These are phyloP conservation scores for Agapornis roseicollis DNA, from an alignment of 2,113 vertebrate genomes.

Conservation along the genomic window DNA sequence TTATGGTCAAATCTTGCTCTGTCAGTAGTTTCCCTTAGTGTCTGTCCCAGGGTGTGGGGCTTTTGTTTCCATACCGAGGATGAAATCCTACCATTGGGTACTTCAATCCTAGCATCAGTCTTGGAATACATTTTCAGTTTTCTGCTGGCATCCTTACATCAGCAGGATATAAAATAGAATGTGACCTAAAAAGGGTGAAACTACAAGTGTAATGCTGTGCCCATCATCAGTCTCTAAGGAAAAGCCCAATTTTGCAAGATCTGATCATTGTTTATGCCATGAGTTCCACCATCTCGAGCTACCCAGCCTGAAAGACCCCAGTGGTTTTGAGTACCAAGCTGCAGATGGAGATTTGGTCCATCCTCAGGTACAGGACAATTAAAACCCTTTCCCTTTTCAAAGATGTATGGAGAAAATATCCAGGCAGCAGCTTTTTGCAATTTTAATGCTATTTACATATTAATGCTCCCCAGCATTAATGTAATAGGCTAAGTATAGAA, in stretches of 20 bases:
- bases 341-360: neutral
- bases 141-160: neutral
- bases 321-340: neutral
- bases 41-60: neutral
- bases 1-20: neutral
- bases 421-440: neutral
- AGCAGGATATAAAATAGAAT: neutral
- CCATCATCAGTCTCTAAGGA: neutral
- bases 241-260: neutral
- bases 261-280: neutral
- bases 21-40: neutral
- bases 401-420: neutral
- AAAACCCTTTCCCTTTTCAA: neutral
- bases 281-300: neutral
- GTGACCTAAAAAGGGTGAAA: neutral
- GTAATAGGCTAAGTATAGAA: conserved; percentile 16
- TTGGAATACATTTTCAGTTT: neutral
- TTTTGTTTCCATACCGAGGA: neutral
- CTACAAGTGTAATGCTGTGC: neutral
- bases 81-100: neutral
- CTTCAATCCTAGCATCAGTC: neutral
- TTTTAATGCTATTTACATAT: conserved; percentile 7
- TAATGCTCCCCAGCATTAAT: neutral
- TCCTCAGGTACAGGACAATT: neutral
- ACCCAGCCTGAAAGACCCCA: neutral